These are phyloP conservation scores for Papilio elwesi DNA, from an alignment of 2,888 invertebrate genomes.

Conservation along the genomic window DNA sequence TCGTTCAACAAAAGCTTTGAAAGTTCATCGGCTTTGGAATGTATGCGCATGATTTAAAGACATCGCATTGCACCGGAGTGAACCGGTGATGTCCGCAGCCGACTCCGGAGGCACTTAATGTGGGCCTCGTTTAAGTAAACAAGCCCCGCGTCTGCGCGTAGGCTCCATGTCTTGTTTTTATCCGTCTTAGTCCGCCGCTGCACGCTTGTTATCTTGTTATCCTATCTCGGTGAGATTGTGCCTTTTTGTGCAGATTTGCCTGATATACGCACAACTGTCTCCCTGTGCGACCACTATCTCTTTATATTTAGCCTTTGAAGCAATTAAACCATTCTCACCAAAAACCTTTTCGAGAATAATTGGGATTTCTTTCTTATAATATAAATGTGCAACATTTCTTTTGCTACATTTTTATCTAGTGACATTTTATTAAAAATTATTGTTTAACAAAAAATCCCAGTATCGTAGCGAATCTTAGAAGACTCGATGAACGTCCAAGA, in stretches of 20 bases:
- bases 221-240: conserved; percentile 80
- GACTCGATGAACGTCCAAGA: too few species aligned
- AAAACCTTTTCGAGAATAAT: conserved; percentile 3
- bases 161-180: conserved; percentile 78
- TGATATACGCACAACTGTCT: conserved; percentile 52
- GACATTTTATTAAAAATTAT: not conserved
- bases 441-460: too few species aligned
- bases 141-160: conserved; percentile 76
- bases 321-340: conserved; percentile 32
- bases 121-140: conserved; percentile 81
- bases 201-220: conserved; percentile 83
- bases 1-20: not conserved
- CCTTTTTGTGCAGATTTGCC: conserved; percentile 69
- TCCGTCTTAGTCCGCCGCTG: conserved; percentile 76
- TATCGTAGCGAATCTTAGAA: too few species aligned
- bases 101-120: conserved; percentile 59
- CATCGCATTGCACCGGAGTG: conserved; percentile 45
- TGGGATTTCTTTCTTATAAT: not conserved
- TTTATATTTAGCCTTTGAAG: conserved; percentile 48
- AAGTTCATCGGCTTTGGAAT: conserved; percentile 34
- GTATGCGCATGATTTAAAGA: conserved; percentile 46
- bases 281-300: conserved; percentile 40
- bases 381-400: not conserved
- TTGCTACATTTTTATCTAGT: not conserved
- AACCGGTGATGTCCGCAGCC: conserved; percentile 45